Conservation (phyloP, 2,888 invertebrate genomes). For the Orthosia incerta region DNA sequence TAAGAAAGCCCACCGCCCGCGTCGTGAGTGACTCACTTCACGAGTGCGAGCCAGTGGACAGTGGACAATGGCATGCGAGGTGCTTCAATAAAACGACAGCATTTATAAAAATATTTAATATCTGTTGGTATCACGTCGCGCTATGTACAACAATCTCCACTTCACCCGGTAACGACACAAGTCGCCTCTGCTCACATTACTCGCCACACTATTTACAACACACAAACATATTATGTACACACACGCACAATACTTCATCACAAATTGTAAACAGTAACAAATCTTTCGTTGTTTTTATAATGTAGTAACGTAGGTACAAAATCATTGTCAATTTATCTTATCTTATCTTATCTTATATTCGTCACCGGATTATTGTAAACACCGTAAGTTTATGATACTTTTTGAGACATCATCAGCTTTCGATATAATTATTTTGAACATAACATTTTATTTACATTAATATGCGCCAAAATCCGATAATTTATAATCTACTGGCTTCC, state of each 20-base stretch:
- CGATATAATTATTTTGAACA: background rate
- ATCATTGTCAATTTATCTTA: too few relatives aligned
- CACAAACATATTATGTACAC: background rate
- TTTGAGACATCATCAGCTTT: background rate
- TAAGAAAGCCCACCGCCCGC: too few relatives aligned
- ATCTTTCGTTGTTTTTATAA: constrained; percentile 56
- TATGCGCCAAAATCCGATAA: background rate
- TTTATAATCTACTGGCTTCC: too few relatives aligned
- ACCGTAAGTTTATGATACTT: background rate
- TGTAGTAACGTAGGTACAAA: constrained; percentile 17
- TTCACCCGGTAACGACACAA: background rate
- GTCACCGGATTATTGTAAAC: background rate
- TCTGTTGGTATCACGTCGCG: constrained; percentile 14
- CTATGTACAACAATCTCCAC: constrained; percentile 21
- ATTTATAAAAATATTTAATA: constrained; percentile 62
- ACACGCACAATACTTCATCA: background rate
- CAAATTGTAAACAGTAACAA: constrained; percentile 29
- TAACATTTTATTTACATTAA: background rate
- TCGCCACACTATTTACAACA: constrained; percentile 14
- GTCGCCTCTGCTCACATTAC: background rate
- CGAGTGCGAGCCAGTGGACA: background rate
- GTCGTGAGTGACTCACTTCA: too few relatives aligned
- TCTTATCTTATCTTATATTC: too few relatives aligned
- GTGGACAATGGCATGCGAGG: background rate
- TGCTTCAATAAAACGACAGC: constrained; percentile 26